Evolutionary conservation across 2,113 vertebrate species (phyloP), one percentile per base, ranked within the genome.

Genomic region (Centropristis striata): DNA sequence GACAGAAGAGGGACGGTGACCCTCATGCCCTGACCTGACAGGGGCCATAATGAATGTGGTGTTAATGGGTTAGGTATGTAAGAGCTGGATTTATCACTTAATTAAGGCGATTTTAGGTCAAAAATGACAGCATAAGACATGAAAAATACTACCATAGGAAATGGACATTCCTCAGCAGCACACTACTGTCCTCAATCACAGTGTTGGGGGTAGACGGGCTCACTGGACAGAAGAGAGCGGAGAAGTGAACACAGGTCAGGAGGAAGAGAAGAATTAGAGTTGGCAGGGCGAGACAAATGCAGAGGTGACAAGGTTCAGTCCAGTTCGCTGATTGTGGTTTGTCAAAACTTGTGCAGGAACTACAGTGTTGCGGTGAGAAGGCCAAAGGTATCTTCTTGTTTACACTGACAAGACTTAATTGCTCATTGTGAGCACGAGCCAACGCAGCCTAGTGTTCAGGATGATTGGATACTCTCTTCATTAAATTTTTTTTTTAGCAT

Each of bases 221-320:
- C 0, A 10, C 39, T 65, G 66, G 27, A 54, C 57, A 55, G 59
- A 75, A 47, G 58, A 58, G 21, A 49, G 50, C 6, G 42, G 27
- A 49, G 36, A 73, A 68, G 82, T 54, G 75, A 82, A 72, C 21
- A 51, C 54, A 8, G 32, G 78, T 76, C 41, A 58, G 37, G 44
- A 55, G 70, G 64, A 63, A 60, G 71, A 81, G 65, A 47, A 36
- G 41, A 72, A 78, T 71, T 54, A 16, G 66, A 84, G 37, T 41
- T 75, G 82, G 71, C 86, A 61, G 81, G 46, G 54, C 4, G 42
- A 67, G 70, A 76, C 63, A 72, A 84, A 72, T 47, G 60, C 70
- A 76, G 75, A 72, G 75, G 68, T 69, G 79, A 80, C 20, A 5
- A 53, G 49, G 67, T 79, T 81, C 69, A 36, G 61, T 69, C 50